Conservation (phyloP, 2,888 invertebrate genomes). For the Lasius fuliginosus region DNA sequence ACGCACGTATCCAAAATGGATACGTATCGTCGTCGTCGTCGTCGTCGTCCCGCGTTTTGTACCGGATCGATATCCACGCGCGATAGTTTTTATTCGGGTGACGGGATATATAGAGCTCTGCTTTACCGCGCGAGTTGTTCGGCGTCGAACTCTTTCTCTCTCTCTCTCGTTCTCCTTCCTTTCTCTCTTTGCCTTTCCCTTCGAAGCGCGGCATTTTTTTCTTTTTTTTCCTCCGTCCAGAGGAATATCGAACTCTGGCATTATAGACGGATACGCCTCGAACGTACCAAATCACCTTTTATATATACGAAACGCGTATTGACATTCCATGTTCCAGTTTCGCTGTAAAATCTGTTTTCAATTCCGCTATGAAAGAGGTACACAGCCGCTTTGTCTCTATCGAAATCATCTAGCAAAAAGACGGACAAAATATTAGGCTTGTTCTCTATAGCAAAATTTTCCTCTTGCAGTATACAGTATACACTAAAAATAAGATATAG, state of each 20-base stretch:
- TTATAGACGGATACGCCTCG: neutral
- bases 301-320: neutral
- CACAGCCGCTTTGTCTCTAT: neutral
- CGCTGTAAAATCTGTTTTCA: neutral
- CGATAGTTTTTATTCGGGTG: slow-evolving; percentile 39
- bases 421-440: neutral
- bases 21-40: slow-evolving; percentile 46
- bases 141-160: neutral
- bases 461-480: neutral
- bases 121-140: slow-evolving; percentile 60
- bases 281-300: slow-evolving; percentile 5
- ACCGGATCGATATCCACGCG: slow-evolving; percentile 64
- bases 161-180: neutral
- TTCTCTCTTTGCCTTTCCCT: slow-evolving; percentile 43
- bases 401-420: neutral
- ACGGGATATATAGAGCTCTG: slow-evolving; percentile 52
- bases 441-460: neutral
- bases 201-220: slow-evolving; percentile 13
- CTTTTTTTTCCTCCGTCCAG: neutral
- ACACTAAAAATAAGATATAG: neutral
- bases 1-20: slow-evolving; percentile 80
- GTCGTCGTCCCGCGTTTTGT: slow-evolving; percentile 60
- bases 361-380: neutral
- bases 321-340: neutral
- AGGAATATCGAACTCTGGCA: slow-evolving; percentile 1